These are phyloP conservation scores for Steatornis caripensis DNA, from an alignment of 2,113 vertebrate species.

Conservation along the genomic window DNA sequence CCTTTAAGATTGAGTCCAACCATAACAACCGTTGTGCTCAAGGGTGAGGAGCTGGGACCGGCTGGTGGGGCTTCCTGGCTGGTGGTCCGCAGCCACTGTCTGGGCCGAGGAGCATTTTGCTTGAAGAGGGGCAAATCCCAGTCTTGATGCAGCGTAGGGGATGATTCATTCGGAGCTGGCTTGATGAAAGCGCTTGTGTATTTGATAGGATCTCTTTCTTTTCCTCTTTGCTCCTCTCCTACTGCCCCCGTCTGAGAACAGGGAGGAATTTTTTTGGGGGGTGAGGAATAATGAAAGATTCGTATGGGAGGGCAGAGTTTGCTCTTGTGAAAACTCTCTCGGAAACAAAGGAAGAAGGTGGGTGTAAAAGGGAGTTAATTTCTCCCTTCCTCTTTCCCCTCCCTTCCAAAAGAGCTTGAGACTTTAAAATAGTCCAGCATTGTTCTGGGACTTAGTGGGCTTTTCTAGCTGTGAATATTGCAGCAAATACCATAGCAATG, in stretches of 20 bases:
- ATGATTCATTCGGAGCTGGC: slow-evolving; percentile 31
- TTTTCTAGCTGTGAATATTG: slow-evolving; percentile 63
- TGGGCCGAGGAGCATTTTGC: background rate
- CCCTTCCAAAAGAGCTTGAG: slow-evolving; percentile 39
- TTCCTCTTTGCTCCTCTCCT: slow-evolving; percentile 20
- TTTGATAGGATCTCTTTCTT: slow-evolving; percentile 46
- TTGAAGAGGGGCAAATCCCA: background rate
- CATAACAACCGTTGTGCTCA: background rate
- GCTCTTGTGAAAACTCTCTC: slow-evolving; percentile 15
- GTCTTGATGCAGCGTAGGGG: background rate
- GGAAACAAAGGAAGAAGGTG: slow-evolving; percentile 47
- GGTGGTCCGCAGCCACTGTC: background rate
- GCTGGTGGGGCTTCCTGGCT: background rate
- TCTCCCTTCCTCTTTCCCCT: slow-evolving; percentile 46
- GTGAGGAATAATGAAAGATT: slow-evolving; percentile 34
- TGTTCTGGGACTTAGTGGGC: slow-evolving; percentile 64
- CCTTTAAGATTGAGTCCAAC: background rate
- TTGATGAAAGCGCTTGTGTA: background rate
- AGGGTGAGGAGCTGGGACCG: background rate
- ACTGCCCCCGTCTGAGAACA: background rate
- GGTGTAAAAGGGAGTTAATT: slow-evolving; percentile 41
- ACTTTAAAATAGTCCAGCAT: slow-evolving; percentile 66
- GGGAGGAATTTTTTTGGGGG: slow-evolving; percentile 1
- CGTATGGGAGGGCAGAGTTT: background rate
- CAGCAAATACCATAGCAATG: slow-evolving; percentile 69